Conservation (phyloP, 2,888 invertebrate species). For the Siphlonurus alternatus region DNA sequence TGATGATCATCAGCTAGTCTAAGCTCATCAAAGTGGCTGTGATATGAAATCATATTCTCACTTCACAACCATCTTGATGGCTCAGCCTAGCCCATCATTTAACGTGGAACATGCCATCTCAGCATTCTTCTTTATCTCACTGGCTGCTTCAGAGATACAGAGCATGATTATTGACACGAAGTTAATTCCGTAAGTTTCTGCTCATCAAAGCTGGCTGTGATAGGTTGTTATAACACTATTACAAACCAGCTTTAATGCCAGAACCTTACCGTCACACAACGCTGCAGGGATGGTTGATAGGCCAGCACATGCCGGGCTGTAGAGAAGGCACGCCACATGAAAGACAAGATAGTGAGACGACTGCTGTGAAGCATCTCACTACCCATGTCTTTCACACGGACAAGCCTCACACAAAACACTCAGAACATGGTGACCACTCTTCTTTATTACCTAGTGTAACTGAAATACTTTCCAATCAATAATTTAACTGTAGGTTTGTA, state of each 20-base stretch:
- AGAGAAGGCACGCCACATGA: too few species aligned
- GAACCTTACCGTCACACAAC: constrained; percentile 28
- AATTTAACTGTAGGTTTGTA: too few species aligned
- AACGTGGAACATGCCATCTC: constrained; percentile 3
- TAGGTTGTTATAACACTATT: constrained; percentile 51
- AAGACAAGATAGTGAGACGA: constrained; percentile 98
- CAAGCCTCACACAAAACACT: too few species aligned
- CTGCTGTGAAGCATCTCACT: constrained; percentile 72
- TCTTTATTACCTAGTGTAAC: too few species aligned
- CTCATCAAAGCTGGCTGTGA: constrained; percentile 96
- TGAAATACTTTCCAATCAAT: too few species aligned
- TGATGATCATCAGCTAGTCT: constrained; percentile 28
- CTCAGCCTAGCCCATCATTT: constrained; percentile 13
- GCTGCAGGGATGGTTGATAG: not conserved
- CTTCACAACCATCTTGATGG: constrained; percentile 83
- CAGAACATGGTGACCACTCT: too few species aligned
- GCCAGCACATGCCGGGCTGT: too few species aligned
- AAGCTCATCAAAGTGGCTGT: constrained; percentile 97
- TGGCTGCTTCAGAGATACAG: constrained; percentile 23
- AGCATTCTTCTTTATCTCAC: constrained; percentile 1
- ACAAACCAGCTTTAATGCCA: constrained; percentile 71
- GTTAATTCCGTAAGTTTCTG: constrained; percentile 37
- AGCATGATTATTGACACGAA: constrained; percentile 2
- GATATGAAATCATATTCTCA: constrained; percentile 57
- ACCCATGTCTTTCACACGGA: constrained; percentile 93